Evolutionary conservation across 2,113 vertebrate genomes (phyloP), one percentile per base, ranked within the genome.

Genomic region (Halcyon malimbica): DNA sequence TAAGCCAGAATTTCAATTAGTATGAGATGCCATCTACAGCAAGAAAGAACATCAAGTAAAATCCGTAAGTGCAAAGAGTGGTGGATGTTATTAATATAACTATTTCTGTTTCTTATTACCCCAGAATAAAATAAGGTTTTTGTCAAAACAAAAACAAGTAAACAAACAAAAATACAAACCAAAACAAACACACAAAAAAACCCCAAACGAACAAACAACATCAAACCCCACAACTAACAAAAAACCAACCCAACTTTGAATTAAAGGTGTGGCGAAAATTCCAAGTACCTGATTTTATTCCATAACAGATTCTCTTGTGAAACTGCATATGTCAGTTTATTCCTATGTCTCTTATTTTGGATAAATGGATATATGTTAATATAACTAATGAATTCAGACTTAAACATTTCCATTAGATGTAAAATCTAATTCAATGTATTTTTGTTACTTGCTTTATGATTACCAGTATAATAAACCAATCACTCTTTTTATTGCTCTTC

Each of bases 1-100:
- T 44, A 97, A 94, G n/a, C 37, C 35, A 75, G 83, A 95, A 96
- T 97, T 93, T 95, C 92, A 97, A 93, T 94, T 93, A 83, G 18
- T 63, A 9, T 68, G 29, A 87, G n/a, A 42, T 95, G n/a, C 56
- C 76, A 69, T 41, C 54, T 95, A 62, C 44, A 19, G 78, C 10
- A 89, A 92, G 20, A 35, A 93, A 86, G 93, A 92, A 37, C 14
- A 35, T 13, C 16, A 86, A 89, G 16, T 5, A 89, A 37, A 46
- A 70, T 15, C 91, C 93, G 42, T 53, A 71, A 87, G 57, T 69
- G 13, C 16, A 59, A 80, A 63, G 29, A 76, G 13, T 70, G 31
- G 73, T 84, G 56, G 39, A 37, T 73, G 75, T 82, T 80, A 35
- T 89, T 90, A 44, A 90, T 92, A 48, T 59, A 74, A 77, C 17